phyloP scores from a whole-genome alignment of 2,888 invertebrate genomes.

The Piscicola geometra region DNA sequence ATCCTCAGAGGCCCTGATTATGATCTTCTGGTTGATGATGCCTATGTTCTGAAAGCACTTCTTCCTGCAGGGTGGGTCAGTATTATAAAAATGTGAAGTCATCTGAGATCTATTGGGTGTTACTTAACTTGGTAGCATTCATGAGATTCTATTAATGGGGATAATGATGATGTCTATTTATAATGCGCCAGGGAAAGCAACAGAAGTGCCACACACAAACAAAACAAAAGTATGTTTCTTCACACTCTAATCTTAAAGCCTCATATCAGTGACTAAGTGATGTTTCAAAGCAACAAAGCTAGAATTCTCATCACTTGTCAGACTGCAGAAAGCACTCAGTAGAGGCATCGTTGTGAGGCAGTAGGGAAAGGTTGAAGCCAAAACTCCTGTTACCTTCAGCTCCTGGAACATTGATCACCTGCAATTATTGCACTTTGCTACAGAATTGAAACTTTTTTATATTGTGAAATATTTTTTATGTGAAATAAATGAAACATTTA shows the following conservation, averaged over 20 bases:
- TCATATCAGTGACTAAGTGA: no score
- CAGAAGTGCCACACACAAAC: no score
- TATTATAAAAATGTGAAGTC: no score
- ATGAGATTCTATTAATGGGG: no score
- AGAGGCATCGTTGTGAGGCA: background rate
- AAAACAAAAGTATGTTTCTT: no score
- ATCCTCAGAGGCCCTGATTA: conserved; percentile 26
- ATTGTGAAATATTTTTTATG: background rate
- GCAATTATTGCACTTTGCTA: background rate
- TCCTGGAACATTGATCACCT: background rate
- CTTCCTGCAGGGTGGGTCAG: background rate
- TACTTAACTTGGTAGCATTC: no score
- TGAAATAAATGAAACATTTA: background rate
- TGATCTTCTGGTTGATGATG: conserved; percentile 23
- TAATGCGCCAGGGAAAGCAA: no score
- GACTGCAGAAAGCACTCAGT: conserved; percentile 10
- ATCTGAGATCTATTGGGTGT: no score
- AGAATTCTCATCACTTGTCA: no score
- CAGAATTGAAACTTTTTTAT: background rate
- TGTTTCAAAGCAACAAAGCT: no score
- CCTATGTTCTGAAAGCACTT: conserved; percentile 25
- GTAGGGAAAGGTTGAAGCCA: background rate
- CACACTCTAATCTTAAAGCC: no score
- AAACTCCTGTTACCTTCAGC: background rate
- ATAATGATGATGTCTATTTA: no score